Evolutionary conservation across 1,140 invertebrate genomes (phyloP).

Genomic region (Prorops nasuta): DNA sequence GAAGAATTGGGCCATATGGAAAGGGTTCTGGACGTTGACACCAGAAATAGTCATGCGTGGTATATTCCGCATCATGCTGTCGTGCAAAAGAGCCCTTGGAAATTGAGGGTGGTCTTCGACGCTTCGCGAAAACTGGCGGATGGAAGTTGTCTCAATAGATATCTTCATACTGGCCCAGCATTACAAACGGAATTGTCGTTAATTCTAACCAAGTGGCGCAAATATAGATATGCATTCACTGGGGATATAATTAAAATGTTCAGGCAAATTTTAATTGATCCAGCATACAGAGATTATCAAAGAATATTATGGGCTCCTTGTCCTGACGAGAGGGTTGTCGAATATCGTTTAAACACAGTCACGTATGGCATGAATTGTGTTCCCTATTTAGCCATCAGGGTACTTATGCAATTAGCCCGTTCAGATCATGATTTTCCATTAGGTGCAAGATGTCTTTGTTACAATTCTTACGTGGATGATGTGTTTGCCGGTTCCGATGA

Average conservation of each 20-base stretch:
- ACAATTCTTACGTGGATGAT: background rate
- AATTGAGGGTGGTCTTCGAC: conserved; percentile 1
- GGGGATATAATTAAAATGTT: conserved; percentile 3
- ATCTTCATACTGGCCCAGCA: background rate
- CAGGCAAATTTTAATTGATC: background rate
- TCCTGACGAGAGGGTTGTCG: background rate
- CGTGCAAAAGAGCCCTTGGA: background rate
- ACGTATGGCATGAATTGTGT: conserved; percentile 38
- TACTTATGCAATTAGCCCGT: conserved; percentile 19
- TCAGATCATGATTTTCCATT: background rate
- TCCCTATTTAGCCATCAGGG: conserved; percentile 29
- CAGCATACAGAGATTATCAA: background rate
- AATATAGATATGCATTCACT: background rate
- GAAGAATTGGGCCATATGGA: conserved; percentile 22
- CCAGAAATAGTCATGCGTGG: conserved; percentile 4
- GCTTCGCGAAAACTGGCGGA: background rate
- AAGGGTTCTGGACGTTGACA: background rate
- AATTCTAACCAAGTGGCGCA: background rate
- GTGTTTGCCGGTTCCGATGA: background rate
- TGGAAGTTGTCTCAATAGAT: background rate
- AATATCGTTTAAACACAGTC: conserved; percentile 34
- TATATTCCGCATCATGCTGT: conserved; percentile 27
- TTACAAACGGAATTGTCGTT: background rate
- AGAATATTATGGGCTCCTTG: conserved; percentile 2
- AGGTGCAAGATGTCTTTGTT: background rate